phyloP scores from a whole-genome alignment of 2,113 vertebrate genomes.

The Perca schrenkii region DNA sequence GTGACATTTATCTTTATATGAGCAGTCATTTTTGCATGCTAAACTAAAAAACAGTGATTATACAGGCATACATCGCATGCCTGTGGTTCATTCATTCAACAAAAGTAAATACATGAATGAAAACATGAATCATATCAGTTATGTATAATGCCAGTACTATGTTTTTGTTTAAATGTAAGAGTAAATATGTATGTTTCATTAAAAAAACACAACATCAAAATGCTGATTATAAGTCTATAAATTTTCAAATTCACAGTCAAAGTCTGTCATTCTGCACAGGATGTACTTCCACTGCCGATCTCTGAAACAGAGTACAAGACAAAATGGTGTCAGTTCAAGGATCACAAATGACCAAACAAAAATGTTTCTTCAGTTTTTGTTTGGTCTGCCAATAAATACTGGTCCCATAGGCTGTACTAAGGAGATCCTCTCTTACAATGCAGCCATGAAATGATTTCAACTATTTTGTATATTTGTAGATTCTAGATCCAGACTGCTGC shows the following conservation, averaged over 20 bases:
- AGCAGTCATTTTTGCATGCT: conserved; percentile 32
- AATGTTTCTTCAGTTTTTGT: background rate
- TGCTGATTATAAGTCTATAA: conserved; percentile 76
- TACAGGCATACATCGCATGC: conserved; percentile 6
- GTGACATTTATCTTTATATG: conserved; percentile 11
- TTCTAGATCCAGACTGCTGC: background rate
- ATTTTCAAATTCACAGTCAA: conserved; percentile 93
- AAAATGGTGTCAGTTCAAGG: conserved; percentile 40
- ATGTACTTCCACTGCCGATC: conserved; percentile 99
- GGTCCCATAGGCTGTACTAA: background rate
- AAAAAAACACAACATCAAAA: background rate
- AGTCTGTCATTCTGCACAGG: conserved; percentile 96
- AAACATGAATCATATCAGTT: conserved; percentile 16
- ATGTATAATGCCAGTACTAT: conserved; percentile 7
- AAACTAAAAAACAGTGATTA: conserved; percentile 26
- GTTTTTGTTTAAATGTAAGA: conserved; percentile 30
- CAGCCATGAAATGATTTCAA: background rate
- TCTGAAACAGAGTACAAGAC: conserved; percentile 81
- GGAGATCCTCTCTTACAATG: background rate
- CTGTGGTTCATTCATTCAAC: conserved; percentile 13
- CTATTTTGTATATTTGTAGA: background rate
- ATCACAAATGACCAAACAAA: background rate
- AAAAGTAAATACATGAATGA: conserved; percentile 31
- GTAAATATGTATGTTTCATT: conserved; percentile 42
- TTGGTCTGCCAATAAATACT: conserved; percentile 7